Evolutionary conservation across 2,797 vertebrate genomes (phyloP), one percentile per base, ranked within the genome.

Genomic region (Lepilemur ruficaudatus): DNA sequence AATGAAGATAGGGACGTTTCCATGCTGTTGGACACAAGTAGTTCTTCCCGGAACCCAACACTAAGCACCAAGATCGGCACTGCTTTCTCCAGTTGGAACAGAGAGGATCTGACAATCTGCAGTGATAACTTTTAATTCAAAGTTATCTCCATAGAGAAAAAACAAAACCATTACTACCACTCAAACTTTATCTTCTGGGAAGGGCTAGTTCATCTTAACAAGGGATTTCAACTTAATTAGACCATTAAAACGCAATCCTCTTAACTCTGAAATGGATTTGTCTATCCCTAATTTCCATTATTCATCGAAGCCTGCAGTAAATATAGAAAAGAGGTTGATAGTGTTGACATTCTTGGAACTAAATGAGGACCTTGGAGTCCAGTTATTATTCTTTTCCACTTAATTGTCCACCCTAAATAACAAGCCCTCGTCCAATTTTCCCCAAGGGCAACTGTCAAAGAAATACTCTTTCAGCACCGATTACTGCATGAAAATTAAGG

Each of bases 241-340:
- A 35, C 67, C 0, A 5, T 87, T 96, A 93, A 93, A 97, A 93
- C 32, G 50, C 23, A 90, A 70, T 84, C 38, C 23, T 50, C 65
- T 91, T 69, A 93, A 94, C 59, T 93, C 89, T 78, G 67, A 91
- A 95, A 93, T 67, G 95, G 97, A 97, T 97, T 91, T 98, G 96
- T 97, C 95, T 86, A 93, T 97, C 80, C 97, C 97, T 78, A 92
- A 96, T 98, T 99, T 98, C 98, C 96, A 98, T 97, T 73, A 18
- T 89, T 94, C 91, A 97, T 83, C 96, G 96, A 95, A 93, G 55
- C 17, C 30, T 11, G 23, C 69, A 89, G 84, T 72, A 97, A 98
- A 96, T 72, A 84, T 2, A 88, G 92, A 63, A 96, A 96, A 59
- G 52, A 93, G 79, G 84, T 96, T 90, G 93, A 80, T 67, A 95